phyloP scores from a whole-genome alignment of 2,888 invertebrate genomes.

The Trachelus tabidus region DNA sequence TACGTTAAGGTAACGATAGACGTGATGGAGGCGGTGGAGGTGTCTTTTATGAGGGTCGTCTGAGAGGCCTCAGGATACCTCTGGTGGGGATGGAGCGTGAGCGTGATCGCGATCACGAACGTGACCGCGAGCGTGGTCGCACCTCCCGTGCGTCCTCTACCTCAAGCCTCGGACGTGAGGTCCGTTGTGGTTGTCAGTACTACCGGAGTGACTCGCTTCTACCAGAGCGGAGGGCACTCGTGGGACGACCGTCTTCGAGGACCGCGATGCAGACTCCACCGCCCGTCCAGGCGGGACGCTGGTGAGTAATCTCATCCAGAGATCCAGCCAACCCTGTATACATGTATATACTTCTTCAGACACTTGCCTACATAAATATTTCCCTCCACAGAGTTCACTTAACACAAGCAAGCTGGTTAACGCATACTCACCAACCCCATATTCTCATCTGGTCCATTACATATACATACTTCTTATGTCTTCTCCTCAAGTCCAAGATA shows the following conservation, averaged over 20 bases:
- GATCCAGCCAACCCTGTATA: not conserved
- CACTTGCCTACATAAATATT: not conserved
- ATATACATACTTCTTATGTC: not conserved
- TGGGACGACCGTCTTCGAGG: slow-evolving; percentile 75
- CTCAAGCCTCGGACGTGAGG: slow-evolving; percentile 75
- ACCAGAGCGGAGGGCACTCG: slow-evolving; percentile 79
- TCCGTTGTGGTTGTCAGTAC: slow-evolving; percentile 88
- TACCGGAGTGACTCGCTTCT: slow-evolving; percentile 83
- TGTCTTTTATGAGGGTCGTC: slow-evolving; percentile 44
- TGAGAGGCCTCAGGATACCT: not conserved
- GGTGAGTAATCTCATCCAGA: slow-evolving; percentile 25
- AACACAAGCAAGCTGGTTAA: not conserved
- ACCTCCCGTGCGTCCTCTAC: slow-evolving; percentile 76
- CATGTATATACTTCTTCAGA: not conserved
- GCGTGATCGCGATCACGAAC: slow-evolving; percentile 69
- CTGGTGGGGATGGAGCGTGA: slow-evolving; percentile 72
- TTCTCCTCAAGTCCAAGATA: not conserved
- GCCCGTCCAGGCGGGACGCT: slow-evolving; percentile 9
- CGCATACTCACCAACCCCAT: not conserved
- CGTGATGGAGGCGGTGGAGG: slow-evolving; percentile 76
- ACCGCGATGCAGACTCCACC: slow-evolving; percentile 64
- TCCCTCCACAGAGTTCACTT: not conserved
- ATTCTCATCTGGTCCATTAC: not conserved
- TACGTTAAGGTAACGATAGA: slow-evolving; percentile 2
- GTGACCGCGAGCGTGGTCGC: slow-evolving; percentile 72